Conservation (phyloP, 30 jellyfish, hydroid and myxozoan genomes). For the Catostylus mosaicus region DNA sequence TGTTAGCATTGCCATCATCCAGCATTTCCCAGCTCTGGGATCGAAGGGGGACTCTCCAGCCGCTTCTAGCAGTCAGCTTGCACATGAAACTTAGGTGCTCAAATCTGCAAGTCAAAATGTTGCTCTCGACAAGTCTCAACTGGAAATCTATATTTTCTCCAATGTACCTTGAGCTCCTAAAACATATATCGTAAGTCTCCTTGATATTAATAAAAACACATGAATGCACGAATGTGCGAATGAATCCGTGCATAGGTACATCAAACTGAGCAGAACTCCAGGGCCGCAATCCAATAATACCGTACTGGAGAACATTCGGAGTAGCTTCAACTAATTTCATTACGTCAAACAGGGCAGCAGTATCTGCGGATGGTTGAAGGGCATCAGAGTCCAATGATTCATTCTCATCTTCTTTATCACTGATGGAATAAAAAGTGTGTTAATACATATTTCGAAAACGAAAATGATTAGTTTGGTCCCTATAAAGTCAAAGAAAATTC, state of each 20-base stretch:
- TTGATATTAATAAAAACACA: slow-evolving; percentile 69
- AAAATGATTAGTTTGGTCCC: too few relatives aligned
- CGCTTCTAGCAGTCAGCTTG: slow-evolving; percentile 65
- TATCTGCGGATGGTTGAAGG: slow-evolving; percentile 72
- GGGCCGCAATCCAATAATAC: slow-evolving; percentile 86
- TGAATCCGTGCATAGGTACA: slow-evolving; percentile 73
- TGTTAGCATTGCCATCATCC: slow-evolving; percentile 7
- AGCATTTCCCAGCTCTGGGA: slow-evolving; percentile 64
- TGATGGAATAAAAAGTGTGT: background rate
- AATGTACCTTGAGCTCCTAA: slow-evolving; percentile 50
- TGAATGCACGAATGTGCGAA: slow-evolving; percentile 87
- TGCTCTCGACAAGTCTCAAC: slow-evolving; percentile 71
- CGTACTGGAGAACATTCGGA: slow-evolving; percentile 71
- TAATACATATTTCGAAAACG: background rate
- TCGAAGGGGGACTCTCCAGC: slow-evolving; percentile 78
- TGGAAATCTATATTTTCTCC: slow-evolving; percentile 93
- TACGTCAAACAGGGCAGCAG: slow-evolving; percentile 79
- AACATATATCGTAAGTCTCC: slow-evolving; percentile 38
- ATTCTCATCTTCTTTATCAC: slow-evolving; percentile 81
- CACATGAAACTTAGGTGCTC: slow-evolving; percentile 92
- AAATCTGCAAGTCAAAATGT: slow-evolving; percentile 70
- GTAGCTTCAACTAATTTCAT: slow-evolving; percentile 75
- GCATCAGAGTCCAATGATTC: slow-evolving; percentile 74
- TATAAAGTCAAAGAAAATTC: too few relatives aligned
- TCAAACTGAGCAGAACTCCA: slow-evolving; percentile 94